Base-by-base conservation (phyloP, 1,140 invertebrate genomes). In the Drosophila seguyi region DNA sequence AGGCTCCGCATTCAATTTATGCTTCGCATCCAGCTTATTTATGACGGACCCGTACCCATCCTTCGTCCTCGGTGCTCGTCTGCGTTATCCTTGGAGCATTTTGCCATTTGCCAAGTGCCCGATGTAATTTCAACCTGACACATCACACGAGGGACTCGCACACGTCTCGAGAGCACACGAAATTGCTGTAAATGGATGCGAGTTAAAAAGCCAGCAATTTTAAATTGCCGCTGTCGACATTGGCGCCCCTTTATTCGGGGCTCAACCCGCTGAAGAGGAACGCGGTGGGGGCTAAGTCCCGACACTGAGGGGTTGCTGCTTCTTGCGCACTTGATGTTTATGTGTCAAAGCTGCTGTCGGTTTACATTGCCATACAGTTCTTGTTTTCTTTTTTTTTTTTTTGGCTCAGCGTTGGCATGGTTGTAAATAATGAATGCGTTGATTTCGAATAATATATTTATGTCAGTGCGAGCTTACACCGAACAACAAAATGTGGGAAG, bases 181-280 rank as follows among this genome's bases (percentile, higher is more conserved):
- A 90, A 88, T 85, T 90, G 85, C 85, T 90, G 85, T 88, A 88
- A 88, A 88, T 88, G 85, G 85, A 88, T 90, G 85, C 85, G 85
- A 88, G 85, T 90, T 88, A 88, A 88, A 88, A 88, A 90, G 85
- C 85, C 85, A 84, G 85, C 85, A 84, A 90, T 90, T 88, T 88
- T 90, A 88, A 88, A 88, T 88, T 88, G 84, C 85, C 73, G 68
- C 84, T 83, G 84, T 88, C 68, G 84, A 78, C 72, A 82, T 50
- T 55, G 65, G 73, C 47, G 77, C 58, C 68, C 80, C 60, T 74
- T 81, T 77, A 36, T 67, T 61, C 25, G 29, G n/a, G 47, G 27
- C 25, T 31, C 45, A 16, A 6, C 18, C 31, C 34, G 44, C 29
- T 42, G 31, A 25, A 36, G 45, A 18, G 44, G 58, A 56, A n/a